Conservation (phyloP, 2,888 invertebrate genomes). For the Cosmorhoe ocellata region DNA sequence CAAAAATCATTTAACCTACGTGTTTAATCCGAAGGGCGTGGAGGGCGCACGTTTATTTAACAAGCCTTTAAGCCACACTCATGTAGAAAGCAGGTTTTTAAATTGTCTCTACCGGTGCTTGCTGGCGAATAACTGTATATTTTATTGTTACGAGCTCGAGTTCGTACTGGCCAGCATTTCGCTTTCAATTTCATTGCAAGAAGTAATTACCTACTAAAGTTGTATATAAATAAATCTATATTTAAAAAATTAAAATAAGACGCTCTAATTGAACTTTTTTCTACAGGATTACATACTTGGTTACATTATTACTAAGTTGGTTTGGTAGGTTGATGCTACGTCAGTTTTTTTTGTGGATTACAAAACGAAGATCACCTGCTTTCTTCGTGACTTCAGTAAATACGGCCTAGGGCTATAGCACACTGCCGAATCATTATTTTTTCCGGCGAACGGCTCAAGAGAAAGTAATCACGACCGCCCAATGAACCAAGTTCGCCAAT, state of each 20-base stretch:
- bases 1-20: constrained; percentile 39
- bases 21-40: constrained; percentile 45
- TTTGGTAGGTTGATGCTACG: too few relatives aligned
- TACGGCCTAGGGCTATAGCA: constrained; percentile 39
- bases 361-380: constrained; percentile 30
- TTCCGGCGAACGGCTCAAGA: constrained; percentile 55
- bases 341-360: too few relatives aligned
- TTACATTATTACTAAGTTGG: too few relatives aligned
- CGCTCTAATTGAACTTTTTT: too few relatives aligned
- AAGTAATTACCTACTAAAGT: too few relatives aligned
- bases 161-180: too few relatives aligned
- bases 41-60: constrained; percentile 33
- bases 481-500: constrained; percentile 73
- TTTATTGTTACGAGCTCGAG: neutral
- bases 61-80: constrained; percentile 7
- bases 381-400: neutral
- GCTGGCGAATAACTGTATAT: neutral
- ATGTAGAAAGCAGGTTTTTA: constrained; percentile 3
- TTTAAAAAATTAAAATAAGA: too few relatives aligned
- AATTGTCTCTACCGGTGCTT: neutral
- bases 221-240: too few relatives aligned
- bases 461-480: constrained; percentile 68
- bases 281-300: too few relatives aligned
- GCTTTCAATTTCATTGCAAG: too few relatives aligned
- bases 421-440: constrained; percentile 60